Evolutionary conservation across 2,113 vertebrate genomes (phyloP), one percentile per base, ranked within the genome.

Genomic region (Thamnaconus septentrionalis): DNA sequence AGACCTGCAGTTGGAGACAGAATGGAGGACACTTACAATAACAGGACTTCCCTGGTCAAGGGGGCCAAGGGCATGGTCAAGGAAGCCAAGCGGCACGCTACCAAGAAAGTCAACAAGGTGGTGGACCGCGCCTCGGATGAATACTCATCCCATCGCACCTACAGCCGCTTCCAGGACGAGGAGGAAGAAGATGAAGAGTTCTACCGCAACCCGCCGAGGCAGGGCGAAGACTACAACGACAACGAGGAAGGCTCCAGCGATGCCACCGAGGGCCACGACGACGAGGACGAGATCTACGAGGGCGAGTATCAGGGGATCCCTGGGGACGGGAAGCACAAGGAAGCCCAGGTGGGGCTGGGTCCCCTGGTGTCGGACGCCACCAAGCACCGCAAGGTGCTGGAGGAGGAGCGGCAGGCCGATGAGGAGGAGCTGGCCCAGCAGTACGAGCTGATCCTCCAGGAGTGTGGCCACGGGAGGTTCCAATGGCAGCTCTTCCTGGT

Each of bases 221-320:
- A 93, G 18, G 75, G 87, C 0, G 90, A 79, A 53, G 67, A 82
- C 61, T 81, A 85, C 61, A 69, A 79, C 57, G 94, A 96, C 10
- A 95, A 98, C 3, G 96, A 99, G 9, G 97, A 97, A 76, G 96
- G 94, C 56, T 98, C 96, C 64, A 99, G 97, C 4, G 97, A 99
- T 56, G 95, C 94, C 59, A 99, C 97, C 0, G 97, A 99, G 87
- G 97, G 97, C 4, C 97, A 99, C 1, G 97, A 99, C 53, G 97
- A 99, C 10, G 97, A 99, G 44, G 97, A 99, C 42, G 97, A 99
- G 86, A 97, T 99, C 76, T 99, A 99, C 3, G 97, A 99, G 80
- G 97, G 97, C 3, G 97, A 99, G 48, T 99, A 99, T 82, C 97
- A 99, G 81, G 97, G 97, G 63, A 97, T 99, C 76, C 97, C 97